Evolutionary conservation across 2,888 invertebrate genomes (phyloP).

Genomic region (Brenthis hecate): DNA sequence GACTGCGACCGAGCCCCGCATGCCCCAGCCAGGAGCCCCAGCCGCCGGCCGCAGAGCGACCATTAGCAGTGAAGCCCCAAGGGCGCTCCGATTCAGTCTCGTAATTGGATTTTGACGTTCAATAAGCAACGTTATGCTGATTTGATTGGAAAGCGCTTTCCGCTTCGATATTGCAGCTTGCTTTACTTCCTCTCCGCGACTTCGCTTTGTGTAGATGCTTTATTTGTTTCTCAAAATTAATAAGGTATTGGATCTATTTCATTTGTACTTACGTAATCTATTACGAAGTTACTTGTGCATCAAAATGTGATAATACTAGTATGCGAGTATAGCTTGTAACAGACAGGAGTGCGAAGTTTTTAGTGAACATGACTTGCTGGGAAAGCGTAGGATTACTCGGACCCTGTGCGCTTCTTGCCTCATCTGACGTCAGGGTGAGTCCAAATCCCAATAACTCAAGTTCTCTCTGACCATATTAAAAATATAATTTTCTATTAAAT

Average conservation of each 20-base stretch:
- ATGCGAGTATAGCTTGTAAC: conserved; percentile 52
- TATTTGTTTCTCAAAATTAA: conserved; percentile 58
- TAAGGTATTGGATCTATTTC: conserved; percentile 50
- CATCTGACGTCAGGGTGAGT: conserved; percentile 79
- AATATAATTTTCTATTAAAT: conserved; percentile 17
- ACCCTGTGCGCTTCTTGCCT: conserved; percentile 77
- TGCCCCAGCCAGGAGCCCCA: conserved; percentile 65
- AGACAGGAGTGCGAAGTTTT: conserved; percentile 51
- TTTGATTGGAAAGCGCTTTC: conserved; percentile 77
- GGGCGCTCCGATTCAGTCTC: conserved; percentile 79
- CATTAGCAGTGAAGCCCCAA: conserved; percentile 73
- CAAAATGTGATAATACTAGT: conserved; percentile 60
- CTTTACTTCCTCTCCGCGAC: conserved; percentile 63
- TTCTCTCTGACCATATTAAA: conserved; percentile 36
- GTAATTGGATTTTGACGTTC: conserved; percentile 81
- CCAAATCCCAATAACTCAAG: conserved; percentile 43
- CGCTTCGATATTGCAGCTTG: conserved; percentile 76
- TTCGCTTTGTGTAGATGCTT: conserved; percentile 72
- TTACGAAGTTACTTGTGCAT: conserved; percentile 60
- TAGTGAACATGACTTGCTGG: conserved; percentile 79
- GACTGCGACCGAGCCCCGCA: conserved; percentile 62
- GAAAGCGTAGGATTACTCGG: conserved; percentile 79
- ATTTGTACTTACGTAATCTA: conserved; percentile 68
- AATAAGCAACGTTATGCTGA: conserved; percentile 73
- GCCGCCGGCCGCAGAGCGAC: conserved; percentile 69